Percentiles rank a stretch among this genome's conserved stretches.
These are phyloP conservation scores for Limnephilus rhombicus DNA, from an alignment of 2,888 invertebrate genomes.

Conservation along the genomic window DNA sequence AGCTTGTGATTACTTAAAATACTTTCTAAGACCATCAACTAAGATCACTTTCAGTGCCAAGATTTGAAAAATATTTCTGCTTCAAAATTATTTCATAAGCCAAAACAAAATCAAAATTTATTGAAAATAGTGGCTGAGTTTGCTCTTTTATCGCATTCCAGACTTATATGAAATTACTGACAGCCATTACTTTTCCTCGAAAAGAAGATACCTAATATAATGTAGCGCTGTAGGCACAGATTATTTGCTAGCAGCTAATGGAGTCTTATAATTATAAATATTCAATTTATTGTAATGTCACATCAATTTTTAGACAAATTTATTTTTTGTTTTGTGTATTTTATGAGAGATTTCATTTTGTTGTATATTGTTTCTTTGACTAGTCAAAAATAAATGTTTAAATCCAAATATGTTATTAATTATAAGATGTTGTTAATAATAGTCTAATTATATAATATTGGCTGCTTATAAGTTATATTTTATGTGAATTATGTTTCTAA, in stretches of 20 bases:
- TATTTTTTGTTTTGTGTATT: not conserved
- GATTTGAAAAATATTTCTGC: not conserved
- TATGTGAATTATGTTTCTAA: not conserved
- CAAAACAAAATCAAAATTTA: not conserved
- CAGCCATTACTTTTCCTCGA: not conserved
- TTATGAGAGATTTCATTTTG: not conserved
- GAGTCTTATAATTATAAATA: not conserved
- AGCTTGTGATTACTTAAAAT: not conserved
- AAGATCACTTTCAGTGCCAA: not conserved
- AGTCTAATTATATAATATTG: conserved; percentile 3
- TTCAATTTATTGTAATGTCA: not conserved
- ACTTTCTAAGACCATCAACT: not conserved
- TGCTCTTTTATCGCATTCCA: not conserved
- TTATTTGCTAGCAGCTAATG: not conserved
- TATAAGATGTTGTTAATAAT: not conserved
- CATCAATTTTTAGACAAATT: not conserved
- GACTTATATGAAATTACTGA: not conserved
- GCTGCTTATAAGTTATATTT: not conserved
- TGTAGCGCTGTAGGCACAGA: not conserved
- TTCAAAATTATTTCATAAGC: not conserved
- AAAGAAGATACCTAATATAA: not conserved
- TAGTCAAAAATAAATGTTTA: conserved; percentile 5
- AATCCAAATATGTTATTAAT: conserved; percentile 21
- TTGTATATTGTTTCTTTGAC: conserved; percentile 2
- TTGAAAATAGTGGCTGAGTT: not conserved